A percentile compares a stretch with the other conserved stretches of the same genome.
Evolutionary conservation across 1,140 invertebrate genomes (phyloP).

Genomic region (Caerostris extrusa): DNA sequence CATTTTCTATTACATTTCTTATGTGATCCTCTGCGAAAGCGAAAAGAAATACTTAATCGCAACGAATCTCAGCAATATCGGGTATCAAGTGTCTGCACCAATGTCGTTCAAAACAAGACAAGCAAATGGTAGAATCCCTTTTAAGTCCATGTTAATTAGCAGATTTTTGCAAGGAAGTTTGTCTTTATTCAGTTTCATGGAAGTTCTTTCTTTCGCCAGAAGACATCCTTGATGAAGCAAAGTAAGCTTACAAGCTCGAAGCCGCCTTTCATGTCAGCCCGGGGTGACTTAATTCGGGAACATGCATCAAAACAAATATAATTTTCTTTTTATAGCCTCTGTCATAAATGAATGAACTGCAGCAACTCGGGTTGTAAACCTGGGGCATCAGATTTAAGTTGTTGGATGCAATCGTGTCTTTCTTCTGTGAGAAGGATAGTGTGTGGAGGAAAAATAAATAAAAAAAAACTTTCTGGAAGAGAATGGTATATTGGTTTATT

Average conservation of each 20-base stretch:
- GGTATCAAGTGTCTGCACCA: neutral
- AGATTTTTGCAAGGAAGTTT: neutral
- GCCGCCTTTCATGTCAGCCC: neutral
- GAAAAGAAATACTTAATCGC: neutral
- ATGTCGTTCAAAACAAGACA: neutral
- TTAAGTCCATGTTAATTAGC: neutral
- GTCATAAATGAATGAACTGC: neutral
- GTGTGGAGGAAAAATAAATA: neutral
- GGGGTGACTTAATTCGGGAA: neutral
- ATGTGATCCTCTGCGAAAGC: too few species aligned
- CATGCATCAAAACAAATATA: slow-evolving; percentile 11
- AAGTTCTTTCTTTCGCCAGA: slow-evolving; percentile 1
- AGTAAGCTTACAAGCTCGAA: neutral
- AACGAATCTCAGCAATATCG: neutral
- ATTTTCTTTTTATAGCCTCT: neutral
- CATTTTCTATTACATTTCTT: too few species aligned
- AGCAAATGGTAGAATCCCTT: neutral
- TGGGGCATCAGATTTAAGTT: neutral
- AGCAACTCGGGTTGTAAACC: neutral
- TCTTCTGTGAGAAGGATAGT: neutral
- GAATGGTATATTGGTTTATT: neutral
- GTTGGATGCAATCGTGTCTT: neutral
- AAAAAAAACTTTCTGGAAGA: neutral
- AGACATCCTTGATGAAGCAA: neutral
- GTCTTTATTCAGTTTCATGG: neutral